Conservation (phyloP, 2,113 vertebrate genomes). For the Chloropsis hardwickii region DNA sequence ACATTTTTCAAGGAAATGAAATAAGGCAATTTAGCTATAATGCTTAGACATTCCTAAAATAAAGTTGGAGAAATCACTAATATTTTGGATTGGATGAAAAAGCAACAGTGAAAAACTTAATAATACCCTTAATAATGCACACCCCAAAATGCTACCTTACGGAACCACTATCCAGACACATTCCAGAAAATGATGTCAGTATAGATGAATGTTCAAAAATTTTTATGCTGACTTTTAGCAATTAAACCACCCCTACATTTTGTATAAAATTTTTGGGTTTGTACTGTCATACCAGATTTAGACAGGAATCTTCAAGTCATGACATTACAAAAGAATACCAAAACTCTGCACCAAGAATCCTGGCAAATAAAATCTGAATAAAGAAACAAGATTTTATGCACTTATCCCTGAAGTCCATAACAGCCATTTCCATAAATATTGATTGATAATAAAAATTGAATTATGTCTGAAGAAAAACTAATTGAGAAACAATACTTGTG, state of each 20-base stretch:
- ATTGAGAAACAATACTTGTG: background rate
- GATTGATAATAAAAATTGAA: background rate
- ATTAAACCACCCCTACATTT: background rate
- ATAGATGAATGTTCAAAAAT: background rate
- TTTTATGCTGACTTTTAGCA: background rate
- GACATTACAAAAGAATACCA: background rate
- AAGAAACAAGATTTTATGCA: background rate
- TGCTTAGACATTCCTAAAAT: background rate
- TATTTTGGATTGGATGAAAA: background rate
- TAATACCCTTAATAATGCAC: background rate
- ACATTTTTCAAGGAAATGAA: background rate
- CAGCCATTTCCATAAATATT: background rate
- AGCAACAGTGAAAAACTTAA: background rate
- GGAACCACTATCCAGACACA: accelerated
- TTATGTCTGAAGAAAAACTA: background rate
- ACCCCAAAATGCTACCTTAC: background rate
- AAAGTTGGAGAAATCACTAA: background rate
- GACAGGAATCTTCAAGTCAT: background rate
- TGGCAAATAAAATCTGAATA: background rate
- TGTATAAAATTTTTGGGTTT: accelerated
- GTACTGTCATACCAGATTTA: background rate
- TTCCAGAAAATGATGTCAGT: background rate
- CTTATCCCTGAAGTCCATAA: background rate
- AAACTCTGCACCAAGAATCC: background rate
- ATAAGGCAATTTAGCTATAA: background rate